Evolutionary conservation across 2,888 invertebrate species (phyloP).

Genomic region (Drosophila birchii): DNA sequence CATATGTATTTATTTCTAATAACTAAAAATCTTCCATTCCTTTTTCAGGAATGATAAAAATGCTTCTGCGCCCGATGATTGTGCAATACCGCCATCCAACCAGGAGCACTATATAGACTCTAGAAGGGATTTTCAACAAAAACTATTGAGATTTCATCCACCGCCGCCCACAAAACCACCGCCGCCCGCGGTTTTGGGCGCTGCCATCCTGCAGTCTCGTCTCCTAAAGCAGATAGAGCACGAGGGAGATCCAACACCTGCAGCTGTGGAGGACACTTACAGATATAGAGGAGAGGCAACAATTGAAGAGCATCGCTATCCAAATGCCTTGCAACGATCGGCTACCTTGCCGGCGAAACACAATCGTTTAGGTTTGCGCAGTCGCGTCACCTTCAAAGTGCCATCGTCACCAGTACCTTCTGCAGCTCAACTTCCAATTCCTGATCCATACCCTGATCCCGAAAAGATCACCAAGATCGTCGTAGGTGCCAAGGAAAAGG

Average conservation of each 20-base stretch:
- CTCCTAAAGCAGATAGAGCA: constrained; percentile 46
- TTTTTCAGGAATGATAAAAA: constrained; percentile 67
- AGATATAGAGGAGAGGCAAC: constrained; percentile 12
- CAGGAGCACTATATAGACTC: constrained; percentile 42
- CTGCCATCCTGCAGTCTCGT: constrained; percentile 18
- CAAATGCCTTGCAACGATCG: constrained; percentile 82
- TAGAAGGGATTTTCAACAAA: constrained; percentile 26
- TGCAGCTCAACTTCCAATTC: constrained; percentile 9
- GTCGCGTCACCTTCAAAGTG: constrained; percentile 82
- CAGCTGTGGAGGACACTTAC: neutral
- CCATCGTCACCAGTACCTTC: constrained; percentile 59
- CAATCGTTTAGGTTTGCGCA: constrained; percentile 73
- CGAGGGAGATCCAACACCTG: neutral
- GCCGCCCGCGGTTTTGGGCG: constrained; percentile 7
- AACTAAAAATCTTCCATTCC: neutral
- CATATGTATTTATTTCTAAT: neutral
- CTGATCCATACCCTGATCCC: constrained; percentile 28
- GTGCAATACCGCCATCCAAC: constrained; percentile 20
- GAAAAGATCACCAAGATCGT: constrained; percentile 48
- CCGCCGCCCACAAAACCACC: constrained; percentile 68
- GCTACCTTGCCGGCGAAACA: constrained; percentile 84
- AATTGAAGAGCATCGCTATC: constrained; percentile 39
- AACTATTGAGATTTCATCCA: constrained; percentile 30
- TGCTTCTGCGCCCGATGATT: constrained; percentile 38
- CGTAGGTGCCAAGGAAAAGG: constrained; percentile 57